Evolutionary conservation across 1,140 invertebrate genomes (phyloP).

Genomic region (Meloidogyne hapla): DNA sequence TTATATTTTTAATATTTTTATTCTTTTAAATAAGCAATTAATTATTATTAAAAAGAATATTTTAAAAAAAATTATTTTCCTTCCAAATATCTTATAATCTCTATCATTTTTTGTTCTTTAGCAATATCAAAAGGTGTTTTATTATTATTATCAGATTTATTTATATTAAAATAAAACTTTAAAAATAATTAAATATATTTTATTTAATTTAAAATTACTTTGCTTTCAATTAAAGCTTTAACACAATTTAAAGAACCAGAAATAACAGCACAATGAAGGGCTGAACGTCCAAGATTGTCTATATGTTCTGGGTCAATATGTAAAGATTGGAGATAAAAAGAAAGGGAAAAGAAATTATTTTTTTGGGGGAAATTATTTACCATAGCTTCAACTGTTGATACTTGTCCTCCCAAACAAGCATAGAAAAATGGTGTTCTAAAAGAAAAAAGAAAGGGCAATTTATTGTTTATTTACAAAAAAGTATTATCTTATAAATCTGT

Average conservation of each 20-base stretch:
- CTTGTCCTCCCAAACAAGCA: slow-evolving; percentile 48
- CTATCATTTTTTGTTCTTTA: slow-evolving; percentile 15
- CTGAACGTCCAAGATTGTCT: slow-evolving; percentile 34
- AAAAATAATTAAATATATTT: slow-evolving; percentile 15
- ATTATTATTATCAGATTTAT: slow-evolving; percentile 15
- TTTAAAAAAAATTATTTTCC: too few species aligned
- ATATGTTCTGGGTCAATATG: slow-evolving; percentile 29
- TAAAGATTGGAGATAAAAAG: slow-evolving; percentile 8
- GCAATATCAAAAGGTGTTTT: slow-evolving; percentile 24
- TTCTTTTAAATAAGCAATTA: too few species aligned
- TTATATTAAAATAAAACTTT: slow-evolving; percentile 12
- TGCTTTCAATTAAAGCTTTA: slow-evolving; percentile 32
- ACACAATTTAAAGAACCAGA: slow-evolving; percentile 45
- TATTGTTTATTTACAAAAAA: too few species aligned
- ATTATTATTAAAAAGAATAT: too few species aligned
- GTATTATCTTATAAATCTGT: too few species aligned
- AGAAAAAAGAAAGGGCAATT: too few species aligned
- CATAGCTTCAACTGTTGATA: slow-evolving; percentile 42
- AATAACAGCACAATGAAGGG: slow-evolving; percentile 48
- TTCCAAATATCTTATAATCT: slow-evolving; percentile 27
- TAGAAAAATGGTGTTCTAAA: slow-evolving; percentile 50
- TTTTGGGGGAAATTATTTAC: slow-evolving; percentile 14
- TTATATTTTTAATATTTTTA: too few species aligned
- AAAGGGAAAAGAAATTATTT: background rate
- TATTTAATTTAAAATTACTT: slow-evolving; percentile 19